These are phyloP conservation scores for Dione vanillae DNA, from an alignment of 2,888 invertebrate species.

Conservation along the genomic window DNA sequence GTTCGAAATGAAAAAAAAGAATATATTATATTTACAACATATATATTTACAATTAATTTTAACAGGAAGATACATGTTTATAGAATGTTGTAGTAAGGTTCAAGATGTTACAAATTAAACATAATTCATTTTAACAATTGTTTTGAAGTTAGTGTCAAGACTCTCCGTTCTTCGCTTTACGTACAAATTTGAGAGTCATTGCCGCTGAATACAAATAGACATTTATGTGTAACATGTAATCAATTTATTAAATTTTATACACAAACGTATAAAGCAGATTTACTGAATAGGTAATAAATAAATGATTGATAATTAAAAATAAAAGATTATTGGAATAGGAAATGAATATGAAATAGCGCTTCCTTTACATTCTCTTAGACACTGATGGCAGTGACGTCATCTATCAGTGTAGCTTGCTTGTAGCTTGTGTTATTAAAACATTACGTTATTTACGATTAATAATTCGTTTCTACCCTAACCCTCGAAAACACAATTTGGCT, in stretches of 20 bases:
- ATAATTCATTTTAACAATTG: neutral
- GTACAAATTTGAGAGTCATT: no score
- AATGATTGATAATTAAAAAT: neutral
- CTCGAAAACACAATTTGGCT: conserved; percentile 52
- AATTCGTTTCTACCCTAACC: conserved; percentile 32
- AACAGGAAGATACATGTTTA: conserved; percentile 3
- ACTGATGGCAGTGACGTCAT: neutral
- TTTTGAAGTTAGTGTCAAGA: no score
- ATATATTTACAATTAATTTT: conserved; percentile 24
- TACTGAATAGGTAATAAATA: neutral
- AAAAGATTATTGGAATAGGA: neutral
- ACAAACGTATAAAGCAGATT: neutral
- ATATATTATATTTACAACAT: conserved; percentile 24
- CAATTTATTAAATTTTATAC: neutral
- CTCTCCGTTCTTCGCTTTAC: no score
- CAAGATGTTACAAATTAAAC: neutral
- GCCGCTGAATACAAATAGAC: neutral
- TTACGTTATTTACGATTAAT: conserved; percentile 25
- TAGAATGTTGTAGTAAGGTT: neutral
- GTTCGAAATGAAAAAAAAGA: conserved; percentile 4
- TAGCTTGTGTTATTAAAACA: neutral
- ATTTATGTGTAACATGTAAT: neutral
- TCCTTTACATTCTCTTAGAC: neutral
- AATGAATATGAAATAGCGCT: neutral
- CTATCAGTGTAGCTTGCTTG: neutral